Evolutionary conservation across 2,113 vertebrate species (phyloP).

Genomic region (Pluvianellus socialis): DNA sequence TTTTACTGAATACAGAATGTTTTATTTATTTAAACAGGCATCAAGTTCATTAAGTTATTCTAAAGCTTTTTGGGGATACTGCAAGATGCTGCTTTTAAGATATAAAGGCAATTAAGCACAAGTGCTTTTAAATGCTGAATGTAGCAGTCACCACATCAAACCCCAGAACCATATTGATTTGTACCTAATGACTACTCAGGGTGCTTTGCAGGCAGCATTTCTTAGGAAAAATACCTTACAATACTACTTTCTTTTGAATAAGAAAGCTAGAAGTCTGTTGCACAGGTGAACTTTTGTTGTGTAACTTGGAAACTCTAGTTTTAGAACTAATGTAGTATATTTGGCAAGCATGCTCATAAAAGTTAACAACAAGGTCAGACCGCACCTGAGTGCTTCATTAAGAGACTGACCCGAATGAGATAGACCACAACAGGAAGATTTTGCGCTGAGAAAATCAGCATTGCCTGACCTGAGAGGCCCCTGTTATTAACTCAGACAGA

Average conservation of each 20-base stretch:
- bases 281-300: background rate
- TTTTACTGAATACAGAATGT: background rate
- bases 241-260: background rate
- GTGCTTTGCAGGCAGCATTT: background rate
- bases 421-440: background rate
- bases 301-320: background rate
- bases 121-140: background rate
- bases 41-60: background rate
- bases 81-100: background rate
- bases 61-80: accelerated
- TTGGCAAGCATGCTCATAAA: background rate
- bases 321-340: background rate
- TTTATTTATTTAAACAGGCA: background rate
- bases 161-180: background rate
- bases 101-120: background rate
- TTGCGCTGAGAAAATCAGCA: background rate
- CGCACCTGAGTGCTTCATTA: background rate
- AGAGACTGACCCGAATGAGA: background rate
- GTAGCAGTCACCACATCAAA: background rate
- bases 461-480: background rate
- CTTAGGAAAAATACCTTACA: background rate
- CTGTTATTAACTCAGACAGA: background rate
- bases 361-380: background rate
- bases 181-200: background rate
- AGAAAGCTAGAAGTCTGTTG: background rate